Evolutionary conservation across 2,888 invertebrate genomes (phyloP).

Genomic region (Ferrisia virgata): DNA sequence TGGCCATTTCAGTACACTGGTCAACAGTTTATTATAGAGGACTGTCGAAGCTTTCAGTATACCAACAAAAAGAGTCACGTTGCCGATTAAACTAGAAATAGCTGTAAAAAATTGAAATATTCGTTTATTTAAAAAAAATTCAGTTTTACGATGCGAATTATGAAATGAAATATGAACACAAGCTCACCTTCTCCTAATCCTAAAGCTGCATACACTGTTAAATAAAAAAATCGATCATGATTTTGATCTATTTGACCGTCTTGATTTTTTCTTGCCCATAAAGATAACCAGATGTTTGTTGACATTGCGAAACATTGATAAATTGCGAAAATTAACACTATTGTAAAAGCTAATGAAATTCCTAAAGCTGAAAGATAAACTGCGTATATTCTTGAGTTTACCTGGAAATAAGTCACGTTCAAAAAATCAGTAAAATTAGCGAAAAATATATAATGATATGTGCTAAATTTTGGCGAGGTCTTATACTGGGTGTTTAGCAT

Average conservation of each 20-base stretch:
- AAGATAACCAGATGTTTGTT: slow-evolving; percentile 80
- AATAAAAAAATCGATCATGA: slow-evolving; percentile 68
- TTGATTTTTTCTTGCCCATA: slow-evolving; percentile 72
- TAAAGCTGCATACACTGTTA: slow-evolving; percentile 85
- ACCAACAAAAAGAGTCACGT: not conserved
- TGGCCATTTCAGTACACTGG: slow-evolving; percentile 22
- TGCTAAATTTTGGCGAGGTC: too few relatives aligned
- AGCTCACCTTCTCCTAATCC: slow-evolving; percentile 89
- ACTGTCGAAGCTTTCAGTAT: not conserved
- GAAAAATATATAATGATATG: too few relatives aligned
- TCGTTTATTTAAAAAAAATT: not conserved
- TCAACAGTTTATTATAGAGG: not conserved
- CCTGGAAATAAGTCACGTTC: slow-evolving; percentile 56
- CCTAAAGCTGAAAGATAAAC: slow-evolving; percentile 86
- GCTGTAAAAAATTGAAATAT: not conserved
- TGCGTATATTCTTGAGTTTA: slow-evolving; percentile 82
- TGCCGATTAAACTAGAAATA: not conserved
- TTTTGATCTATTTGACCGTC: slow-evolving; percentile 51
- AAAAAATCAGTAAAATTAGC: not conserved
- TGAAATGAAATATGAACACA: too few relatives aligned
- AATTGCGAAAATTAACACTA: slow-evolving; percentile 73
- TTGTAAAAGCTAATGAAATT: slow-evolving; percentile 66
- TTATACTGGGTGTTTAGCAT: too few relatives aligned
- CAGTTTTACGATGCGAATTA: too few relatives aligned
- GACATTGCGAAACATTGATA: slow-evolving; percentile 83